Conservation (phyloP, 2,113 vertebrate species). For the Heloderma charlesbogerti region DNA sequence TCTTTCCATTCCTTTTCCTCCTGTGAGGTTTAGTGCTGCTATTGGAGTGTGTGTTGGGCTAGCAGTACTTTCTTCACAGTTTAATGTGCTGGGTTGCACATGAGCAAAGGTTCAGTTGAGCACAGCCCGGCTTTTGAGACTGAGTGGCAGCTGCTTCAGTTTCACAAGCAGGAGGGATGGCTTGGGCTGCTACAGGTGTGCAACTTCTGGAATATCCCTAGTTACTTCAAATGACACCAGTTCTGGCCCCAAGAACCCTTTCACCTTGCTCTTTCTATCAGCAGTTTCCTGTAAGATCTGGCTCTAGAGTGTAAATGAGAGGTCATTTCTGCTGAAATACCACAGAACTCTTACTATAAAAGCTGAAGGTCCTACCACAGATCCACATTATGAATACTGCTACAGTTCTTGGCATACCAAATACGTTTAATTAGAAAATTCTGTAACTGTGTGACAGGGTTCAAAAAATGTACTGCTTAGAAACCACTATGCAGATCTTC, state of each 20-base stretch:
- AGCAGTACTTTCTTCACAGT: neutral
- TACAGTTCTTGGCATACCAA: neutral
- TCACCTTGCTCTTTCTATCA: neutral
- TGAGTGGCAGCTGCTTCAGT: neutral
- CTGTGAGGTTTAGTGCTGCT: neutral
- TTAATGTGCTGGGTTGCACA: neutral
- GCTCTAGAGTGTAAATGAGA: slow-evolving; percentile 16
- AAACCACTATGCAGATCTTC: slow-evolving; percentile 7
- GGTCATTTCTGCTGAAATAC: slow-evolving; percentile 2
- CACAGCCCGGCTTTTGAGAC: neutral
- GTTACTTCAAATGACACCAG: neutral
- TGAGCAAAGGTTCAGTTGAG: neutral
- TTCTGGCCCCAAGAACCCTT: neutral
- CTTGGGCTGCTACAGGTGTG: neutral
- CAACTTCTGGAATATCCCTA: neutral
- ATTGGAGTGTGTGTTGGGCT: neutral
- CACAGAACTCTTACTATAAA: neutral
- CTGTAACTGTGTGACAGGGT: neutral
- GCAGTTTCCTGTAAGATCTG: slow-evolving; percentile 16
- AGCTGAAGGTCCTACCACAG: slow-evolving; percentile 28
- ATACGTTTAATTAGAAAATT: neutral
- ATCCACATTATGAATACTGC: neutral
- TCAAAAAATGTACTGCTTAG: neutral
- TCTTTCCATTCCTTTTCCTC: neutral
- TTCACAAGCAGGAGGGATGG: neutral